Evolutionary conservation across 2,797 vertebrate species (phyloP).

Genomic region (Garrulus glandarius): DNA sequence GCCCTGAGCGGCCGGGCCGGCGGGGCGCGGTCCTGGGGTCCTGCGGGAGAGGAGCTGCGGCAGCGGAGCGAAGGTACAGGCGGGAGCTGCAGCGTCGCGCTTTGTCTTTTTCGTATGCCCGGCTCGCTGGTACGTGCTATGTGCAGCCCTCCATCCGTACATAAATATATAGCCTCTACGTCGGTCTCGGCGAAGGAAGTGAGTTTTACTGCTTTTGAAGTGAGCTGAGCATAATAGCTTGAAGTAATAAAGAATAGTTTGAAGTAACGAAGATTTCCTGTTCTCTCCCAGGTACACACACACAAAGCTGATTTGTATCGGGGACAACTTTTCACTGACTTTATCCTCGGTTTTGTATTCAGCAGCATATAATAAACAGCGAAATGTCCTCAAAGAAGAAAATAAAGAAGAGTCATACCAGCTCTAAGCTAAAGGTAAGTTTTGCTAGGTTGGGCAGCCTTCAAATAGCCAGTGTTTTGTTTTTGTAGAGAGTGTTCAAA

Average conservation of each 20-base stretch:
- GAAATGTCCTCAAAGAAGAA: conserved; percentile 20
- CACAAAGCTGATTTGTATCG: fast-evolving
- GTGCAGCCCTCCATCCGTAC: neutral
- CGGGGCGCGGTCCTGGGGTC: fast-evolving
- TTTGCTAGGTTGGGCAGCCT: fast-evolving
- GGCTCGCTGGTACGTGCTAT: fast-evolving
- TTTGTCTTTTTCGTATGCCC: fast-evolving
- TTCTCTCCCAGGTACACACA: neutral
- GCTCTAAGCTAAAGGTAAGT: neutral
- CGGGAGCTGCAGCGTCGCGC: fast-evolving
- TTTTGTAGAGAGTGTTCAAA: fast-evolving
- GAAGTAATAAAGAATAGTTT: neutral
- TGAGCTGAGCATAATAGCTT: fast-evolving
- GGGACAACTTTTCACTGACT: fast-evolving
- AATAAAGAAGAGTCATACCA: neutral
- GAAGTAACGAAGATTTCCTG: fast-evolving
- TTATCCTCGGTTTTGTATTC: neutral
- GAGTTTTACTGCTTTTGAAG: fast-evolving
- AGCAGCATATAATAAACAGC: fast-evolving
- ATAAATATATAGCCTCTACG: fast-evolving
- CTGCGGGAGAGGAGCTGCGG: neutral
- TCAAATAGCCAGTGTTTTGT: fast-evolving
- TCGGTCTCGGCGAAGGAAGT: fast-evolving
- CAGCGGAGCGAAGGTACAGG: neutral
- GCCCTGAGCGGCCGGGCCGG: neutral